These are phyloP conservation scores for Indicator maculatus DNA, from an alignment of 2,113 vertebrate species.

Conservation along the genomic window DNA sequence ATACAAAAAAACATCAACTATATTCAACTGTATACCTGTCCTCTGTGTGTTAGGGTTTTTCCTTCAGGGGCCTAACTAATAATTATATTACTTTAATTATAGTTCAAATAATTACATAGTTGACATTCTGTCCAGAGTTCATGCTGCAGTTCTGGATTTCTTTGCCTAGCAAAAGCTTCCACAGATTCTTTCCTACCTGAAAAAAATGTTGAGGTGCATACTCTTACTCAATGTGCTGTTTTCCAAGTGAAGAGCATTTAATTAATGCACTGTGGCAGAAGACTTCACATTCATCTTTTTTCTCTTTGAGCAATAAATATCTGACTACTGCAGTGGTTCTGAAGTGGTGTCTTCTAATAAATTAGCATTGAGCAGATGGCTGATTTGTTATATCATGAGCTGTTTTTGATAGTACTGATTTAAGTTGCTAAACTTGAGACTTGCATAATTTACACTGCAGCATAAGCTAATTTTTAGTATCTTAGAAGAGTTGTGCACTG, in stretches of 20 bases:
- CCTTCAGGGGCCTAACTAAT: background rate
- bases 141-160: background rate
- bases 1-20: background rate
- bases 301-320: background rate
- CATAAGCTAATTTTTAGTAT: background rate
- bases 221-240: background rate
- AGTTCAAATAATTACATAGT: background rate
- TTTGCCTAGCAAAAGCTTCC: background rate
- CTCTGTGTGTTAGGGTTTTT: background rate
- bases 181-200: background rate
- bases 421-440: background rate
- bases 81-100: background rate
- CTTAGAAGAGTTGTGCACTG: background rate
- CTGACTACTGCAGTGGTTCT: background rate
- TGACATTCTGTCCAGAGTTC: conserved; percentile 2
- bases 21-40: background rate
- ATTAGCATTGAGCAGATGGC: background rate
- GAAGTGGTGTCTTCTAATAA: background rate
- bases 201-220: background rate
- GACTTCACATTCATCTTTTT: background rate
- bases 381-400: background rate
- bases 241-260: background rate
- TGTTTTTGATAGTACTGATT: background rate
- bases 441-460: conserved; percentile 5
- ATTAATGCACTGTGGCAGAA: background rate